Conservation (phyloP, 2,113 vertebrate genomes). For the Amphilophus citrinellus region DNA sequence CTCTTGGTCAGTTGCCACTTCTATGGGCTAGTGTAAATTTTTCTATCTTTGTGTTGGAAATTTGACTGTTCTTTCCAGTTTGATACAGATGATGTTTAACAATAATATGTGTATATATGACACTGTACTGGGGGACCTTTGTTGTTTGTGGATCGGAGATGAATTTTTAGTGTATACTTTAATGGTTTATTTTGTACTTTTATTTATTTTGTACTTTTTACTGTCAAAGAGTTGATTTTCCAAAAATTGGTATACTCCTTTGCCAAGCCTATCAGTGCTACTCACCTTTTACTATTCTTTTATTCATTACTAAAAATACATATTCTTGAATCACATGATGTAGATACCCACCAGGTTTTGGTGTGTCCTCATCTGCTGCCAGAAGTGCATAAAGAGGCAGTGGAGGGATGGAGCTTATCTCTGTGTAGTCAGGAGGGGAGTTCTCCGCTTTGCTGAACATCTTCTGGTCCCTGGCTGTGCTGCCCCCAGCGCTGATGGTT, state of each 20-base stretch:
- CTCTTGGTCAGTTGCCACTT: no score
- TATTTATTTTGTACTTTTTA: neutral
- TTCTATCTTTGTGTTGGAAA: no score
- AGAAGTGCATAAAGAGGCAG: slow-evolving; percentile 94
- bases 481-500: slow-evolving; percentile 94
- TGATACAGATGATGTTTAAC: no score
- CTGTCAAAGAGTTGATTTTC: neutral
- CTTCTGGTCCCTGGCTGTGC: slow-evolving; percentile 90
- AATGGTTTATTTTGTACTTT: no score
- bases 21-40: no score
- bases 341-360: slow-evolving; percentile 69
- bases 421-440: slow-evolving; percentile 87
- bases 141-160: no score
- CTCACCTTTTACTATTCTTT: neutral
- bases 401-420: slow-evolving; percentile 96
- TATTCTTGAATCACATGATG: neutral
- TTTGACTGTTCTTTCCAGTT: no score
- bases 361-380: slow-evolving; percentile 91
- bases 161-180: no score
- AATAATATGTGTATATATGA: no score
- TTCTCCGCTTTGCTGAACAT: slow-evolving; percentile 89
- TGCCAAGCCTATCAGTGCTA: neutral
- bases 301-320: neutral
- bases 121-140: no score
- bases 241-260: neutral